Percentiles rank a stretch among this genome's conserved stretches.
Evolutionary conservation across 2,113 vertebrate species (phyloP).

Genomic region (Antechinus flavipes): DNA sequence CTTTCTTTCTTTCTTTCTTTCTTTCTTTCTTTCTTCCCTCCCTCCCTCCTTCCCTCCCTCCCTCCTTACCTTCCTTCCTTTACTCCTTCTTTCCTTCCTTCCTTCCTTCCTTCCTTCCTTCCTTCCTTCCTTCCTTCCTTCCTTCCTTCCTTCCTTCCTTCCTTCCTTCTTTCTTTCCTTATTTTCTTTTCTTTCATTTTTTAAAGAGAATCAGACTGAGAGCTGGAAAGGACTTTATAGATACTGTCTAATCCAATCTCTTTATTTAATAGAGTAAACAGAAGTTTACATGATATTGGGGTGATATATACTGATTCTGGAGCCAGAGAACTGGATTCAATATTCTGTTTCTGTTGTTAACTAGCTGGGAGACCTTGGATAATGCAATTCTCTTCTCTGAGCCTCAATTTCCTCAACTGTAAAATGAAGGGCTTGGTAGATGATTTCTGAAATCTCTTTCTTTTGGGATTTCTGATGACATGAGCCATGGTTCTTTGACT

Average conservation of each 20-base stretch:
- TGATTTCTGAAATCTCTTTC: neutral
- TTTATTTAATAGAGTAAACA: neutral
- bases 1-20: too few relatives aligned
- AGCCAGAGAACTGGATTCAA: neutral
- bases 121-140: too few relatives aligned
- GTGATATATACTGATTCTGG: neutral
- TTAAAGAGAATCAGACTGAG: neutral
- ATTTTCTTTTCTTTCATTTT: neutral
- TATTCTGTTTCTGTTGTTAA: neutral
- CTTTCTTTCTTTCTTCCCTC: too few relatives aligned
- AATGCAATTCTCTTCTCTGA: neutral
- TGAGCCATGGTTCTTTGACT: neutral
- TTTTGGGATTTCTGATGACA: neutral
- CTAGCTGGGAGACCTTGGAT: neutral
- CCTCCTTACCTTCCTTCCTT: too few relatives aligned
- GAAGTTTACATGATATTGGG: neutral
- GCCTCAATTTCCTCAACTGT: neutral
- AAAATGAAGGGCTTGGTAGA: neutral
- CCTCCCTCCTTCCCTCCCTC: too few relatives aligned
- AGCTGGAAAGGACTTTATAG: neutral
- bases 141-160: too few relatives aligned
- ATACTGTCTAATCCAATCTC: neutral
- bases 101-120: too few relatives aligned
- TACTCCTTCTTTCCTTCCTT: too few relatives aligned
- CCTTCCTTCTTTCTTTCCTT: too few relatives aligned